phyloP scores from a whole-genome alignment of 2,888 invertebrate genomes.

The Oligia fasciuncula region DNA sequence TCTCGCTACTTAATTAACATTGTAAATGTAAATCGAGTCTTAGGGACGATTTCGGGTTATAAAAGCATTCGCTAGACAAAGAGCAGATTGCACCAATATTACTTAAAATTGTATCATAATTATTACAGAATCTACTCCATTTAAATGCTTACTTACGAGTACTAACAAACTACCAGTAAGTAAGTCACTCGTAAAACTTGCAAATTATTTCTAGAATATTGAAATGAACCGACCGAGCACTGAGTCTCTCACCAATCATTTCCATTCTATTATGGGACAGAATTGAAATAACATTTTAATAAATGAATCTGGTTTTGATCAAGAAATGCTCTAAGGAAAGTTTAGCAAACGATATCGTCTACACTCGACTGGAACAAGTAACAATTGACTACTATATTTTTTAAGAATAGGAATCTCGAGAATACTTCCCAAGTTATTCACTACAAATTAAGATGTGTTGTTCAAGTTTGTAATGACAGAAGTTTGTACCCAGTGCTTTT shows the following conservation, averaged over 20 bases:
- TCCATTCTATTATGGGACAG: conserved; percentile 4
- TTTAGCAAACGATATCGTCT: neutral
- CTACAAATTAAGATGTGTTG: neutral
- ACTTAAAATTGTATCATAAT: neutral
- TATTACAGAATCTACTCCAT: neutral
- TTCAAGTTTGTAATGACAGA: neutral
- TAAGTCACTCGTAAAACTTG: conserved; percentile 2
- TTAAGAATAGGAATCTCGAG: neutral
- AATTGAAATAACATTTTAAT: conserved; percentile 6
- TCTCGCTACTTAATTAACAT: no score
- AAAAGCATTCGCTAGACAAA: neutral
- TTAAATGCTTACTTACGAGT: neutral
- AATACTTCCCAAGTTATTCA: neutral
- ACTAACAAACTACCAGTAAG: neutral
- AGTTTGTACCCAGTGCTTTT: neutral
- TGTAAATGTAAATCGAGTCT: neutral
- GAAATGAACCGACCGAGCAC: neutral
- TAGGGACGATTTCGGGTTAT: neutral
- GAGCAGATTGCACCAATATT: neutral
- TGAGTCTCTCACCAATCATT: neutral
- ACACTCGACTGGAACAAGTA: neutral
- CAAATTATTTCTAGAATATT: conserved; percentile 32
- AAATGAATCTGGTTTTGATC: conserved; percentile 2
- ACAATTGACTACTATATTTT: neutral
- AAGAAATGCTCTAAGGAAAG: neutral